phyloP scores from a whole-genome alignment of 2,888 invertebrate species.

The Nycteola revayana region DNA sequence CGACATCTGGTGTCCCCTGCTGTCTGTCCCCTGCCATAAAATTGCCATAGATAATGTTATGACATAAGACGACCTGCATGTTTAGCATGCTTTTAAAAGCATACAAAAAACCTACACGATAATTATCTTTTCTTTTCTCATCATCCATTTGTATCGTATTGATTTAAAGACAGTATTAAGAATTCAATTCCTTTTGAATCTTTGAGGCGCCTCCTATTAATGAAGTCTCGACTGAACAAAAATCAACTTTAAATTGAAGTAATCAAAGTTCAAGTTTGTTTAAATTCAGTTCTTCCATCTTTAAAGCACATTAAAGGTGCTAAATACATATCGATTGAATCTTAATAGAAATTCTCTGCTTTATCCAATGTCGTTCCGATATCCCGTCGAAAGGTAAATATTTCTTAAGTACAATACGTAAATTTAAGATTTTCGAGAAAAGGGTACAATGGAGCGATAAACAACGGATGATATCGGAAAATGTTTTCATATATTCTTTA shows the following conservation, averaged over 20 bases:
- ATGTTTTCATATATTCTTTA: too few relatives aligned
- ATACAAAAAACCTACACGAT: too few relatives aligned
- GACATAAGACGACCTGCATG: too few relatives aligned
- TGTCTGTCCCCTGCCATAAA: too few relatives aligned
- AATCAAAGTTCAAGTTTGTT: constrained; percentile 4
- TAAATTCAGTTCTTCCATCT: background rate
- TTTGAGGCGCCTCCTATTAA: constrained; percentile 9
- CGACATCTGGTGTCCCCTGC: too few relatives aligned
- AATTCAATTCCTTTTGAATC: constrained; percentile 24
- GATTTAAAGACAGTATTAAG: constrained; percentile 21
- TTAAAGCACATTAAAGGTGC: constrained; percentile 11
- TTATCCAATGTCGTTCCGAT: constrained; percentile 20
- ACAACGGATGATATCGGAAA: too few relatives aligned
- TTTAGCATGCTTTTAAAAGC: too few relatives aligned
- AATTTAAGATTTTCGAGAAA: too few relatives aligned
- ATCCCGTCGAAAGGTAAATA: constrained; percentile 22
- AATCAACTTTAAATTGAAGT: background rate
- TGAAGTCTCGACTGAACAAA: constrained; percentile 9
- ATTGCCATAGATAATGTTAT: too few relatives aligned
- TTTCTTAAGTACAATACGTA: constrained; percentile 6
- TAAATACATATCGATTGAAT: constrained; percentile 31
- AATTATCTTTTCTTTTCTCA: constrained; percentile 23
- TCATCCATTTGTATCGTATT: constrained; percentile 7
- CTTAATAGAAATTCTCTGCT: constrained; percentile 13
- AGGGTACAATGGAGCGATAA: too few relatives aligned